Base-by-base conservation (phyloP, 2,888 invertebrate genomes). In the Dendrolimus pini region DNA sequence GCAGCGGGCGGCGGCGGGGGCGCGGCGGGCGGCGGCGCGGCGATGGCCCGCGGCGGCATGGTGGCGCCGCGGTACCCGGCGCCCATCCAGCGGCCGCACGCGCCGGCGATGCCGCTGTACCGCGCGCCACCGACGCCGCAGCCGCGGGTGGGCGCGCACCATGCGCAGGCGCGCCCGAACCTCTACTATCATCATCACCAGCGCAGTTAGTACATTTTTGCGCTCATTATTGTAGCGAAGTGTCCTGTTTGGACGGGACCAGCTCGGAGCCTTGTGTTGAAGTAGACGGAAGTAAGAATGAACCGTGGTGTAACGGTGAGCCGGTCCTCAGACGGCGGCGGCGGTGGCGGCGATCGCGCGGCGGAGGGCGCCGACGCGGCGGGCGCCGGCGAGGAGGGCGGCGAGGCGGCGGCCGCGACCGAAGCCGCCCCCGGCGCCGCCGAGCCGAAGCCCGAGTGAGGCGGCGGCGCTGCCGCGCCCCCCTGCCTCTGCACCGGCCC, bases 81-180 rank as follows among this genome's bases (percentile, higher is more conserved):
- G 71, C 92, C 92, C 68, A 92, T 92, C 70, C 92, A 92, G 82
- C 85, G 92, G 41, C 92, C 92, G 65, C 87, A 80, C 71, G 84
- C 88, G 72, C 85, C 86, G 65, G 82, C 83, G 59, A 69, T 78
- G 75, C 82, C 85, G 57, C 69, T 79, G 72, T 89, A 79, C 80
- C 82, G 86, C 75, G 75, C 82, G 69, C 80, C 74, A 67, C 75
- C 80, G 67, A 72, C 62, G 62, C 65, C 68, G 56, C 67, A 62
- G 63, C 71, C 65, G 61, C 79, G 72, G 47, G 47, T 47, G 47
- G 47, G 9, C 65, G 69, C 67, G 65, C 83, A 74, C 69, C 82
- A 76, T 74, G 68, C 78, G 66, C 76, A 65, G 70, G 77, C 73
- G 59, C 72, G 80, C 54, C 74, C 74, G 75, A 79, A 80, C 71